Percentiles rank a stretch among this genome's conserved stretches.
These are phyloP conservation scores for Conops quadrifasciatus DNA, from an alignment of 2,888 invertebrate species.

Conservation along the genomic window DNA sequence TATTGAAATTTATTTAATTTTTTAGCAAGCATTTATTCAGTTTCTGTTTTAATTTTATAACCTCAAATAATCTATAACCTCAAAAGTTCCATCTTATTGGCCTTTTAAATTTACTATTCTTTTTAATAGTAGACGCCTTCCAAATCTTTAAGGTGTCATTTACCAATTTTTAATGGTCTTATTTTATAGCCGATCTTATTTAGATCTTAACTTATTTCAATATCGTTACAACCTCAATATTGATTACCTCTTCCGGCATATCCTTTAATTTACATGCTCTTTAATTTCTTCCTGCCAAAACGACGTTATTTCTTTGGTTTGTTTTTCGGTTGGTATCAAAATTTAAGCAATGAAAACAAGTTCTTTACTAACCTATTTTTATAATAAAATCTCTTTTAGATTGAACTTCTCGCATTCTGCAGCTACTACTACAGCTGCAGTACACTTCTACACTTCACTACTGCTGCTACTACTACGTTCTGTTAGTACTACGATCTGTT, in stretches of 20 bases:
- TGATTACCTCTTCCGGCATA: neutral
- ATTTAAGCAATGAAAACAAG: constrained; percentile 33
- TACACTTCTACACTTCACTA: constrained; percentile 37
- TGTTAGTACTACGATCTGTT: constrained; percentile 38
- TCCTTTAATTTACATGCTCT: neutral
- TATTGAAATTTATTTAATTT: too few species aligned
- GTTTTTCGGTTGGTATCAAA: constrained; percentile 33
- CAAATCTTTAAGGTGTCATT: too few species aligned
- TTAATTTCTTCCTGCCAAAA: neutral
- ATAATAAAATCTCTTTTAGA: constrained; percentile 64
- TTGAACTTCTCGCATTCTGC: constrained; percentile 47
- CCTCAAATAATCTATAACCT: too few species aligned
- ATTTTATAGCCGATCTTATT: too few species aligned
- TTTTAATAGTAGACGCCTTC: too few species aligned
- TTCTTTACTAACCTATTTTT: constrained; percentile 63
- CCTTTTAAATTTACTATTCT: too few species aligned
- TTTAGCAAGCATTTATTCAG: too few species aligned
- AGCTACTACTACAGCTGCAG: constrained; percentile 39
- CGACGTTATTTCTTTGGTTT: constrained; percentile 10
- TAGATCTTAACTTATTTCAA: too few species aligned
- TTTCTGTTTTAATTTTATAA: too few species aligned
- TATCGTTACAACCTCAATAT: too few species aligned
- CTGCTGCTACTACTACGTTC: constrained; percentile 37
- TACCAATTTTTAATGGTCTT: too few species aligned
- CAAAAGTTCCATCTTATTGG: too few species aligned